Evolutionary conservation across 2,888 invertebrate genomes (phyloP).

Genomic region (Nesidiocoris tenuis): DNA sequence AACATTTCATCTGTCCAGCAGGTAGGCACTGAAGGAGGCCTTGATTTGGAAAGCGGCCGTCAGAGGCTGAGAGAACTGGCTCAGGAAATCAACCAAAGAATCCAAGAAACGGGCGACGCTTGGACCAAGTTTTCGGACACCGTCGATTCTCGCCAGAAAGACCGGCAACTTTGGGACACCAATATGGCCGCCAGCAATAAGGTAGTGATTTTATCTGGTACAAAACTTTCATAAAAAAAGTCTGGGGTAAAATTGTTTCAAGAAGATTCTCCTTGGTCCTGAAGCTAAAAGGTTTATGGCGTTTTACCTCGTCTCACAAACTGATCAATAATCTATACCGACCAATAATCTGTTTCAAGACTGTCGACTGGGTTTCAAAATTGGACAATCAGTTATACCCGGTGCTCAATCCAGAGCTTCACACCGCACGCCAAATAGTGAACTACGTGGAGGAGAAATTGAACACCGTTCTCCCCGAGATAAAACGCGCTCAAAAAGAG

Average conservation of each 20-base stretch:
- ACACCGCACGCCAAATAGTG: conserved; percentile 61
- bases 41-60: conserved; percentile 44
- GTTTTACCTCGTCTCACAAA: no score
- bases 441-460: conserved; percentile 62
- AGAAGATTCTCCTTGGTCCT: no score
- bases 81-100: conserved; percentile 66
- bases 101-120: conserved; percentile 65
- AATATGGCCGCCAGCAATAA: conserved; percentile 65
- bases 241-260: no score
- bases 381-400: conserved; percentile 74
- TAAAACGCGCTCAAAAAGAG: conserved; percentile 65
- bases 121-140: conserved; percentile 67
- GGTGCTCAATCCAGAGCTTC: conserved; percentile 65
- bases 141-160: conserved; percentile 52
- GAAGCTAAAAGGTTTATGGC: no score
- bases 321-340: no score
- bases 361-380: conserved; percentile 66
- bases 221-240: no score
- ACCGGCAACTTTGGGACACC: conserved; percentile 58
- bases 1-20: not conserved
- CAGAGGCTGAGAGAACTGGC: conserved; percentile 65
- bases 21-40: conserved; percentile 41
- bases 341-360: no score
- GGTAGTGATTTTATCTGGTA: conserved; percentile 61
- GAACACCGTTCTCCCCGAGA: conserved; percentile 61